A percentile compares a stretch with the other conserved stretches of the same genome.
Evolutionary conservation across 2,888 invertebrate genomes (phyloP).

Genomic region (Dione juno): DNA sequence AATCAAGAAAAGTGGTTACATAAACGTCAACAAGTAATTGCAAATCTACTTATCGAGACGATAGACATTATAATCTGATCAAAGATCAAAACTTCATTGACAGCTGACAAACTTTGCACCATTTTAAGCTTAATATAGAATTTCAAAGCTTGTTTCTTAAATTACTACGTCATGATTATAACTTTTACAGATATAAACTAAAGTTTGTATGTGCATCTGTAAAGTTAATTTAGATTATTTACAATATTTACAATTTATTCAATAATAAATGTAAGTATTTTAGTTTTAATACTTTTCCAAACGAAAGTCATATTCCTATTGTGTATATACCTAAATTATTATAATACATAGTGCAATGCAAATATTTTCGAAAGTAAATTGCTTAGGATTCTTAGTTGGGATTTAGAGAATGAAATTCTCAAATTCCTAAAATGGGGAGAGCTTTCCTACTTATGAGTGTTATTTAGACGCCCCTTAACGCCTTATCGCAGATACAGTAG

Average conservation of each 20-base stretch:
- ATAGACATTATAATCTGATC: conserved; percentile 49
- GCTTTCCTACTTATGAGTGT: conserved; percentile 7
- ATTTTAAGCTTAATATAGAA: conserved; percentile 39
- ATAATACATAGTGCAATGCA: not conserved
- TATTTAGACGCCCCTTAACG: conserved; percentile 14
- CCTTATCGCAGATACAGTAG: conserved; percentile 34
- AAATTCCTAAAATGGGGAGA: not conserved
- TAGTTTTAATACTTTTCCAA: too few relatives aligned
- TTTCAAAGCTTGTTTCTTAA: conserved; percentile 30
- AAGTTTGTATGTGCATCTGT: not conserved
- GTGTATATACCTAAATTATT: too few relatives aligned
- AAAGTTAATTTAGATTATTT: too few relatives aligned
- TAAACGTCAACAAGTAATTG: conserved; percentile 57
- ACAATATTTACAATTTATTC: too few relatives aligned
- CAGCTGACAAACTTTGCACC: conserved; percentile 51
- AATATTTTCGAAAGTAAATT: not conserved
- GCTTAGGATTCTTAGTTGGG: not conserved
- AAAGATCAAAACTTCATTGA: conserved; percentile 46
- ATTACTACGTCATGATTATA: conserved; percentile 13
- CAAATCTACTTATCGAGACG: conserved; percentile 47
- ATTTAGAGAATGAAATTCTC: not conserved
- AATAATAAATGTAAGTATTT: too few relatives aligned
- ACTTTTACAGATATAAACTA: not conserved
- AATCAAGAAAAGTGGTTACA: conserved; percentile 53
- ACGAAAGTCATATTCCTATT: too few relatives aligned